Base-by-base conservation (phyloP, 2,113 vertebrate species). In the Petroica traversi region DNA sequence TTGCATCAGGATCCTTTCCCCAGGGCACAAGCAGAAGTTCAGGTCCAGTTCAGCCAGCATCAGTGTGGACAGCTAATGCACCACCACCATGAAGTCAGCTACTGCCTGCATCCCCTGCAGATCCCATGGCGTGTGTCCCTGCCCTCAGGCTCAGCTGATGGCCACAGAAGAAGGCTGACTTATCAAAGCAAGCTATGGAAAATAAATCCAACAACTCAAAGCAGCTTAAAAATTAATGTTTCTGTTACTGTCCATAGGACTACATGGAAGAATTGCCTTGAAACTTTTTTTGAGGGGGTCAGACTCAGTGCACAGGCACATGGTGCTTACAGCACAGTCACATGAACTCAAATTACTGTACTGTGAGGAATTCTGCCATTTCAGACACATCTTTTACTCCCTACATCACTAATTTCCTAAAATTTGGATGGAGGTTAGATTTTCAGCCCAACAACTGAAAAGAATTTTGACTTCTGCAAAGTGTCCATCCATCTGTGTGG, bases 401-500 rank as follows among this genome's bases (percentile, higher is more conserved):
- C 24, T 51, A 18, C 14, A 59, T 72, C 64, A 38, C 8, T 71
- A 58, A 24, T 58, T 67, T 24, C 41, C 48, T 78, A 41, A 62
- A 74, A 38, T 55, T n/a, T 41, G 6, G 19, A 31, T 29, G 22
- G 16, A 71, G 34, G 26, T 43, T 63, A 63, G 24, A 51, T 88
- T 88, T 82, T 67, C 20, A 46, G 9, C 16, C 34, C 38, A 71
- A 24, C 3, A 59, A 26, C 19, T 55, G 25, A 67, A 54, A 55
- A 31, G 18, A 72, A 79, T 79, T 81, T 89, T 74, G 31, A 31
- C 28, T 41, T 82, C 29, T 85, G 43, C 8, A 11, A 64, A 38
- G 33, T 1, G 0, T 29, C 24, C 20, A 19, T 57, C 54, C 19
- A 13, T n/a, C n/a, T 49, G 33, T 20, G 11, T 0, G 0, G 34